Conservation (phyloP, 2,113 vertebrate genomes). For the Xiphophorus hellerii region DNA sequence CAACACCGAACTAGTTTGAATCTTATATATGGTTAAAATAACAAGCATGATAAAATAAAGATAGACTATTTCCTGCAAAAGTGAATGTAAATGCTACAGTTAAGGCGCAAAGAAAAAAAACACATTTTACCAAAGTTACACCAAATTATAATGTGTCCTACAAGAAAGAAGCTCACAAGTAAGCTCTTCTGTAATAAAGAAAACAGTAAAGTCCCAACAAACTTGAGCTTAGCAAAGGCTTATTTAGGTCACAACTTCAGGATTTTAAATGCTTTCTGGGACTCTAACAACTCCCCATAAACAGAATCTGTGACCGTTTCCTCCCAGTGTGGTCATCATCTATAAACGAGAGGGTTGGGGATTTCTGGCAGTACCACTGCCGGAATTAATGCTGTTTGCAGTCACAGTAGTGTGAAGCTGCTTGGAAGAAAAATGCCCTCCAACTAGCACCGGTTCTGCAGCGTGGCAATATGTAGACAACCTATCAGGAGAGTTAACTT, state of each 20-base stretch:
- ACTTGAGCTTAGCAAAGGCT: slow-evolving; percentile 30
- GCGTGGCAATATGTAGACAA: slow-evolving; percentile 1
- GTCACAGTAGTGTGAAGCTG: slow-evolving; percentile 20
- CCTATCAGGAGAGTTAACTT: slow-evolving; percentile 5
- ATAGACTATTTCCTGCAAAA: background rate
- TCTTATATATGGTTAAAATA: background rate
- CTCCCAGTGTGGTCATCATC: slow-evolving; percentile 44
- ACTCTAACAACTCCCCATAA: slow-evolving; percentile 38
- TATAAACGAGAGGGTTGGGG: slow-evolving; percentile 22
- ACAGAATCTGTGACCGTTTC: slow-evolving; percentile 27
- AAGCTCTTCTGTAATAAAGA: background rate
- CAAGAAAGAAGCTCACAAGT: background rate
- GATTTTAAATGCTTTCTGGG: slow-evolving; percentile 54
- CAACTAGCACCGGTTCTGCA: slow-evolving; percentile 10
- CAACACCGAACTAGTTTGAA: background rate
- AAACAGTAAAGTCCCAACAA: slow-evolving; percentile 4
- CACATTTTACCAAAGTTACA: no score
- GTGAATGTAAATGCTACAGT: background rate
- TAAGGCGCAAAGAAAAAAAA: background rate
- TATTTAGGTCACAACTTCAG: slow-evolving; percentile 39
- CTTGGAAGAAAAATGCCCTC: slow-evolving; percentile 22
- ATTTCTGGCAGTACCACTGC: slow-evolving; percentile 4
- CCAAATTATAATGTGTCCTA: background rate
- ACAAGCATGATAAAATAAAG: background rate
- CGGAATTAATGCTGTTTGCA: slow-evolving; percentile 17